Evolutionary conservation across 2,797 vertebrate genomes (phyloP).

Genomic region (Phaenicophaeus curvirostris): DNA sequence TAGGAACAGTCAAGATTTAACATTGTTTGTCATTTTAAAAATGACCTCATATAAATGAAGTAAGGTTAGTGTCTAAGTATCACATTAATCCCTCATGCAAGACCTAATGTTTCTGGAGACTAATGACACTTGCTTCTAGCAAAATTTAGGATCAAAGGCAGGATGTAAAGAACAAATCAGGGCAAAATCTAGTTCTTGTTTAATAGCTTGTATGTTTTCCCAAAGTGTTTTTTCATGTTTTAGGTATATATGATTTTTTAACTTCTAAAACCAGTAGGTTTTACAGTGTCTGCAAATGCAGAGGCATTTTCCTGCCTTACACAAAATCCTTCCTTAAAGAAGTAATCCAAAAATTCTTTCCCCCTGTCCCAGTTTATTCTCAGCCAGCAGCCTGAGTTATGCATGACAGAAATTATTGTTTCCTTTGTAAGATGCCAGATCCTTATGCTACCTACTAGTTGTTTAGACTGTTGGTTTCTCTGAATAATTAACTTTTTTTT

Average conservation of each 20-base stretch:
- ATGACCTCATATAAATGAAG: neutral
- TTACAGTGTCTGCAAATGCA: neutral
- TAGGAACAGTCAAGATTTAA: neutral
- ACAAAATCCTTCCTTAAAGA: neutral
- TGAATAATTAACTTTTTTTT: neutral
- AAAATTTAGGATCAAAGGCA: neutral
- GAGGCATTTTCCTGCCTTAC: neutral
- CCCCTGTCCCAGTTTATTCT: neutral
- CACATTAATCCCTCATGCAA: neutral
- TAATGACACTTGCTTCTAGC: neutral
- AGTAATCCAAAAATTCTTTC: neutral
- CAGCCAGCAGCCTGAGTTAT: neutral
- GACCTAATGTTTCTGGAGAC: neutral
- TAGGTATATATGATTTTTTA: neutral
- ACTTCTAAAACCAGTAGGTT: neutral
- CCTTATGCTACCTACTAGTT: neutral
- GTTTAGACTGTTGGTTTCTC: neutral
- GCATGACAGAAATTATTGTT: neutral
- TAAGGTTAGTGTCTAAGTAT: neutral
- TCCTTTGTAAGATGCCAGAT: neutral
- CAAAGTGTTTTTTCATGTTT: neutral
- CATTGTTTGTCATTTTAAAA: neutral
- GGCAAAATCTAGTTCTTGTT: neutral
- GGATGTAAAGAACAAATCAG: neutral
- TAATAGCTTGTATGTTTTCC: neutral